These are phyloP conservation scores for Tiliacea aurago DNA, from an alignment of 2,888 invertebrate genomes.

Conservation along the genomic window DNA sequence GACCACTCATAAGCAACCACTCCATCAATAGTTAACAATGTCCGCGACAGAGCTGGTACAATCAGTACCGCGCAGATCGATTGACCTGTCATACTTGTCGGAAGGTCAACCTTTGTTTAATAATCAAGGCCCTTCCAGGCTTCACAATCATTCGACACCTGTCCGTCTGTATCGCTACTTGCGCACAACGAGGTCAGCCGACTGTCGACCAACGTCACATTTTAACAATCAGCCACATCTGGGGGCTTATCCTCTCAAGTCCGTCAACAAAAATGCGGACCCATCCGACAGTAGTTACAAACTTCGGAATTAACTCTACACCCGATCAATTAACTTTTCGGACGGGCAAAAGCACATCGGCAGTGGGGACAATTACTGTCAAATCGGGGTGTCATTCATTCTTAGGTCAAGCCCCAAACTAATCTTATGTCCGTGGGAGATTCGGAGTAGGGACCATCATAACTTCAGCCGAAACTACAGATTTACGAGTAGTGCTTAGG, in stretches of 20 bases:
- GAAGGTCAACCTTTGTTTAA: constrained; percentile 40
- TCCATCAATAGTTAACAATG: constrained; percentile 3
- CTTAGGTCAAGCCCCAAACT: too few species aligned
- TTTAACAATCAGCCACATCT: neutral
- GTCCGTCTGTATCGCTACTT: neutral
- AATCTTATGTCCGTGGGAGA: too few species aligned
- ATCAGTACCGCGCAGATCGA: constrained; percentile 31
- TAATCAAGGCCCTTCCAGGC: constrained; percentile 23
- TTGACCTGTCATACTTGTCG: constrained; percentile 19
- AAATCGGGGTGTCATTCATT: neutral
- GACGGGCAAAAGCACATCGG: neutral
- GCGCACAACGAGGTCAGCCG: constrained; percentile 1
- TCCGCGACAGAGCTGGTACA: neutral
- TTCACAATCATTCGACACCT: constrained; percentile 2
- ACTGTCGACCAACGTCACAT: neutral
- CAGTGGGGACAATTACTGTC: neutral
- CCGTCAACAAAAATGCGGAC: neutral
- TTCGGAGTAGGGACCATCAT: too few species aligned
- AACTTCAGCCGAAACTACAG: too few species aligned
- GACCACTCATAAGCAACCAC: constrained; percentile 1
- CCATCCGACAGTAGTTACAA: neutral
- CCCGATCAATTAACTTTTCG: neutral
- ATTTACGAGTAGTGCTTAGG: too few species aligned
- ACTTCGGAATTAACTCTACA: neutral
- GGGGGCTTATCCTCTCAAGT: too few species aligned